Base-by-base conservation (phyloP, 1,140 invertebrate genomes). In the Oncopodura yosiiana region DNA sequence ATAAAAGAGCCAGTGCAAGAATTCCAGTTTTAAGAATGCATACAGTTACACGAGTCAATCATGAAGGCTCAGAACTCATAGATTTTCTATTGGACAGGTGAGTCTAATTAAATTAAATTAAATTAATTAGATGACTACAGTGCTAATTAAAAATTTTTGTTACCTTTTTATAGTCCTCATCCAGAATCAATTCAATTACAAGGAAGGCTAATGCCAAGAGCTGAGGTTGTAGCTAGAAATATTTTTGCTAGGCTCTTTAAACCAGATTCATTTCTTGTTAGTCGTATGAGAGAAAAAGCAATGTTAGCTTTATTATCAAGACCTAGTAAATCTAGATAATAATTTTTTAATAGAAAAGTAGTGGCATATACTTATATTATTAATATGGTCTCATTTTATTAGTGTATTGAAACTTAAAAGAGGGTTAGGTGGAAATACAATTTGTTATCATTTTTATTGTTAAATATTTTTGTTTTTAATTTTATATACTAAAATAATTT, bases 11-110 rank as follows among this genome's bases (percentile, higher is more conserved):
- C 8, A 56, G 53, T 4, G 58, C 63, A 9, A 60, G 49, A 11
- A 18, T 65, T 14, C 56, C 48, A 23, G 41, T 42, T 1, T 19
- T 62, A 4, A 26, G 59, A 24, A 32, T 58, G 3, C 63, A 65
- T 27, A 56, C 58, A 8, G 61, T 65, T 2, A 63, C 61, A 4
- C 34, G 63, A 36, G 61, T 65, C 8, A 63, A 53, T 41, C 41
- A 39, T n/a, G 53, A 63, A 12, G 52, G 52, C 5, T 61, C 54
- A 12, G 61, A 65, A 49, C 58, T 65, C 58, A 54, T 65, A 18
- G 63, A 63, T 32, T 65, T 63, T 30, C 29, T 65, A 5, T 30
- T 65, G 14, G 63, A 65, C 43, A 65, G 61, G 63, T 63, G 30
- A 49, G 41, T 27, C 21, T 6, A n/a, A 14, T 18, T 32, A 32